Evolutionary conservation across 2,888 invertebrate species (phyloP).

Genomic region (Meiosimyza platycephala): DNA sequence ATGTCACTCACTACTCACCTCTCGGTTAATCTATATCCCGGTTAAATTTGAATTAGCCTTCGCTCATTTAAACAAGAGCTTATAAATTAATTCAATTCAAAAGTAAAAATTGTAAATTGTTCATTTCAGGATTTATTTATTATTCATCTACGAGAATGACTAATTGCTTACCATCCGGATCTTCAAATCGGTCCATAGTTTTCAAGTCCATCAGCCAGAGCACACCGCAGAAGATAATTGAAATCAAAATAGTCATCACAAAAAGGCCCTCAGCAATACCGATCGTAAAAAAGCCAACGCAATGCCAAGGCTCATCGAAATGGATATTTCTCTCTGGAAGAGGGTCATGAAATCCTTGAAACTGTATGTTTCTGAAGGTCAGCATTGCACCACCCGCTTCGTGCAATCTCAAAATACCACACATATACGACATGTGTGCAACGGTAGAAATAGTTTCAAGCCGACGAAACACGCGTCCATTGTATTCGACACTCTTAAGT

Average conservation of each 20-base stretch:
- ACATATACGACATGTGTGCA: conserved; percentile 29
- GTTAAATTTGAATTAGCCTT: too few species aligned
- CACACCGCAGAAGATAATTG: conserved; percentile 43
- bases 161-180: conserved; percentile 25
- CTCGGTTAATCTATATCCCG: too few species aligned
- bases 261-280: conserved; percentile 44
- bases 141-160: conserved; percentile 37
- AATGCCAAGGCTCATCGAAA: conserved; percentile 39
- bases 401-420: conserved; percentile 23
- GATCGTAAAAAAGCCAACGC: conserved; percentile 38
- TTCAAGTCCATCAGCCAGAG: conserved; percentile 47
- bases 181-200: conserved; percentile 36
- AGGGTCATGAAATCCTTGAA: conserved; percentile 14
- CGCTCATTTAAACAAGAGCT: too few species aligned
- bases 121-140: background rate
- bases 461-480: too few species aligned
- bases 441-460: too few species aligned
- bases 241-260: conserved; percentile 37
- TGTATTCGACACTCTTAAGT: too few species aligned
- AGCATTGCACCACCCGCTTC: conserved; percentile 1
- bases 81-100: too few species aligned
- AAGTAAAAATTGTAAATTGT: too few species aligned
- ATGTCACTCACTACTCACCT: too few species aligned
- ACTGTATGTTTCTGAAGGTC: conserved; percentile 26
- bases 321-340: conserved; percentile 6